Conservation (phyloP, 1,140 invertebrate species). For the Euglossa dilemma region DNA sequence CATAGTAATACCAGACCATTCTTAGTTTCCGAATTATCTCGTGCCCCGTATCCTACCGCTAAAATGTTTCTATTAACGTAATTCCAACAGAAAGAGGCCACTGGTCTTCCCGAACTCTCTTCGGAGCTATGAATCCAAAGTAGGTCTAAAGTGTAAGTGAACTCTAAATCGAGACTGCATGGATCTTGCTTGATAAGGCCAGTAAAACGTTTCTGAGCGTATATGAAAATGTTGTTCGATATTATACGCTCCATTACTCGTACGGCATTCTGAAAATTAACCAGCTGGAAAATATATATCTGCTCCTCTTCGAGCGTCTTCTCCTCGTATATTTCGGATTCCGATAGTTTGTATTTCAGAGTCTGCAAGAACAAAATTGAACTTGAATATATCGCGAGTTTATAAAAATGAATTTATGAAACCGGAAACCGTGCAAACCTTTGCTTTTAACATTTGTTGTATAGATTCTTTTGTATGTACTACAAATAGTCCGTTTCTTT, state of each 20-base stretch:
- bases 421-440: constrained; percentile 17
- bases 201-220: constrained; percentile 86
- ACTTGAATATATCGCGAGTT: background rate
- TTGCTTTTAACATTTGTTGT: constrained; percentile 17
- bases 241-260: constrained; percentile 87
- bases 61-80: constrained; percentile 85
- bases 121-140: constrained; percentile 85
- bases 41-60: constrained; percentile 87
- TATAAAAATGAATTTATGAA: background rate
- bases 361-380: constrained; percentile 7
- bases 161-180: constrained; percentile 84
- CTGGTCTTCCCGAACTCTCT: constrained; percentile 80
- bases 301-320: constrained; percentile 71
- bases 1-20: constrained; percentile 90
- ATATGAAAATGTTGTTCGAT: constrained; percentile 85
- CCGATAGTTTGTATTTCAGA: constrained; percentile 26
- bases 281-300: constrained; percentile 74
- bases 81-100: constrained; percentile 86
- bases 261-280: constrained; percentile 84
- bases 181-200: constrained; percentile 85
- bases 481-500: constrained; percentile 25
- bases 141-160: constrained; percentile 85
- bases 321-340: background rate
- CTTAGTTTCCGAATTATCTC: constrained; percentile 82
- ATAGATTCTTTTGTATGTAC: constrained; percentile 42